phyloP scores from a whole-genome alignment of 2,113 vertebrate species.

The Sceloporus tristichus region DNA sequence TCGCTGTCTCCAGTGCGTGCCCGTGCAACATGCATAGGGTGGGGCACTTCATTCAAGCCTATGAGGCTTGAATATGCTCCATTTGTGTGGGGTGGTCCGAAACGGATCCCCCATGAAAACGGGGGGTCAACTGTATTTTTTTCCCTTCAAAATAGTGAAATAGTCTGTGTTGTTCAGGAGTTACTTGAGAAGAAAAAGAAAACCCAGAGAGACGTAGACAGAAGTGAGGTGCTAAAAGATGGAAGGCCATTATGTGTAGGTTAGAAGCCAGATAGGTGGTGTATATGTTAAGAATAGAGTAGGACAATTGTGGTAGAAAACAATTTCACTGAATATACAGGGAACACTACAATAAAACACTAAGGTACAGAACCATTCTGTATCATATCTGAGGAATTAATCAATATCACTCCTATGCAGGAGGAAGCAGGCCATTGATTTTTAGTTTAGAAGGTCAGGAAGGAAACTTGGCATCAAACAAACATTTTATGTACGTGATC shows the following conservation, averaged over 20 bases:
- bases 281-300: constrained; percentile 14
- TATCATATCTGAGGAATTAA: neutral
- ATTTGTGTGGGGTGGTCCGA: no score
- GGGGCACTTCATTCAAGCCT: no score
- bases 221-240: neutral
- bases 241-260: no score
- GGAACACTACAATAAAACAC: constrained; percentile 15
- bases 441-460: constrained; percentile 2
- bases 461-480: neutral
- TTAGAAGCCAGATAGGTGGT: no score
- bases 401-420: neutral
- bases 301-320: constrained; percentile 1
- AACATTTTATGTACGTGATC: neutral
- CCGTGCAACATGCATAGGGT: no score
- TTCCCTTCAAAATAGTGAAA: no score
- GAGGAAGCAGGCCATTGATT: neutral
- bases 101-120: no score
- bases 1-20: no score
- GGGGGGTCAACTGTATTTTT: no score
- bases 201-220: neutral
- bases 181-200: neutral
- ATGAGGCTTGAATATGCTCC: no score
- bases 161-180: no score
- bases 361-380: constrained; percentile 3
- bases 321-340: constrained; percentile 15